Percentiles rank a stretch among this genome's conserved stretches.
Evolutionary conservation across 1,140 invertebrate genomes (phyloP).

Genomic region (Conus betulinus): DNA sequence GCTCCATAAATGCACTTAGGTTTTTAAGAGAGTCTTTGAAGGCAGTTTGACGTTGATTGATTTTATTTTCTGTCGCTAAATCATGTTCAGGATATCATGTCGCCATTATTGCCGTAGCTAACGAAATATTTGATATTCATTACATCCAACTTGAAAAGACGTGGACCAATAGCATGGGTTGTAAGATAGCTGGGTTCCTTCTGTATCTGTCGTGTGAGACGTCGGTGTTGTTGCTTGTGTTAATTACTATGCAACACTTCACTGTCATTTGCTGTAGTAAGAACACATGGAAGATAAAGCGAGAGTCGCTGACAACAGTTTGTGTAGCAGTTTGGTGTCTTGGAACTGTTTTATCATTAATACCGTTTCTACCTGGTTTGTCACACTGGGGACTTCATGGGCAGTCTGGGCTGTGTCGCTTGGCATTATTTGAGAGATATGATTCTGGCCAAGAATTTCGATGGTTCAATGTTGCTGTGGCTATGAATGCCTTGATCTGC

Average conservation of each 20-base stretch:
- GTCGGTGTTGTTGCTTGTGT: conserved; percentile 13
- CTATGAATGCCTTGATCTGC: conserved; percentile 47
- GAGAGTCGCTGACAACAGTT: neutral
- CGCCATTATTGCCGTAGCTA: conserved; percentile 30
- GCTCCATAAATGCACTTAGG: conserved; percentile 14
- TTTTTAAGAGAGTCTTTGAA: conserved; percentile 31
- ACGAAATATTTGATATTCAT: conserved; percentile 52
- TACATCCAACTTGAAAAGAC: conserved; percentile 1
- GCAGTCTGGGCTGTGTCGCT: conserved; percentile 46
- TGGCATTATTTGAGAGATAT: conserved; percentile 41
- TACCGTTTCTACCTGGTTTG: conserved; percentile 24
- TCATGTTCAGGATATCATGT: conserved; percentile 31
- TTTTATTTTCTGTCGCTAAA: conserved; percentile 38
- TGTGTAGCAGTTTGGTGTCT: conserved; percentile 15
- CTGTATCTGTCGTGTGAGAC: conserved; percentile 28
- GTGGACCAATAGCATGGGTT: conserved; percentile 20
- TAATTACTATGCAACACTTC: conserved; percentile 52
- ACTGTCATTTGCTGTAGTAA: conserved; percentile 9
- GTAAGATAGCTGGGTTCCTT: conserved; percentile 32
- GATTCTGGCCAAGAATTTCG: conserved; percentile 40
- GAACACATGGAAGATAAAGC: conserved; percentile 14
- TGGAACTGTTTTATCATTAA: conserved; percentile 4
- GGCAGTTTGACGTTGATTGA: conserved; percentile 45
- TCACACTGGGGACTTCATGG: conserved; percentile 47
- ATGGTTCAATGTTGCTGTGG: conserved; percentile 42